These are phyloP conservation scores for Parus major DNA, from an alignment of 2,113 vertebrate species.

Conservation along the genomic window DNA sequence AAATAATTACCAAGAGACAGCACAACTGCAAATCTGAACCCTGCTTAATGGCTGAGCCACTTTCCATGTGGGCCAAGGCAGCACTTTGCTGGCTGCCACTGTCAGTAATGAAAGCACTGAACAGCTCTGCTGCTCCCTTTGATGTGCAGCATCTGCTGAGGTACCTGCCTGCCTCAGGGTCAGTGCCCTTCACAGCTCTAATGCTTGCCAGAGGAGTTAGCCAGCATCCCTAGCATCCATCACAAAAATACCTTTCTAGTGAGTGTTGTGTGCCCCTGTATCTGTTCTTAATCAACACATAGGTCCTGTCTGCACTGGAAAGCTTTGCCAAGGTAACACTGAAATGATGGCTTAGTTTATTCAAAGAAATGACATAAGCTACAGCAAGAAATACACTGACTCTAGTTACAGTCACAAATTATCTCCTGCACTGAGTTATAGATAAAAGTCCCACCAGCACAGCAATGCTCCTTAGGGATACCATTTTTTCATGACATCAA, in stretches of 20 bases:
- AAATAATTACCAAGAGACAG: not conserved
- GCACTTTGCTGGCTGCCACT: not conserved
- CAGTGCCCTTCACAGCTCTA: not conserved
- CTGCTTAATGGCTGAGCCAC: not conserved
- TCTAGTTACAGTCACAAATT: constrained; percentile 26
- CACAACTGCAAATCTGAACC: not conserved
- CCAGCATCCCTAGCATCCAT: not conserved
- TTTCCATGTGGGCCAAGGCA: not conserved
- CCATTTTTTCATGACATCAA: not conserved
- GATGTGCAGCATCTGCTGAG: not conserved
- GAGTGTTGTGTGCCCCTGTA: not conserved
- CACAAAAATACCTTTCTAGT: not conserved
- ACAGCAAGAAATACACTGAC: not conserved
- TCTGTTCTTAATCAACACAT: constrained; percentile 18
- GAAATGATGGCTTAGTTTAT: constrained; percentile 23
- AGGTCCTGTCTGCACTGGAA: not conserved
- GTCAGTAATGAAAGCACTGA: not conserved
- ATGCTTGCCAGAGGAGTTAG: not conserved
- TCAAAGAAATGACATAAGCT: constrained; percentile 24
- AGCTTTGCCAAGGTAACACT: constrained; percentile 18
- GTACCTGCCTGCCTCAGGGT: not conserved
- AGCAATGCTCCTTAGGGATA: not conserved
- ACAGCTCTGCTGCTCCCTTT: not conserved
- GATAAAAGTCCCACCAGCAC: constrained; percentile 9
- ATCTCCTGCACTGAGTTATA: not conserved